Evolutionary conservation across 2,888 invertebrate genomes (phyloP).

Genomic region (Drosophila lacicola): DNA sequence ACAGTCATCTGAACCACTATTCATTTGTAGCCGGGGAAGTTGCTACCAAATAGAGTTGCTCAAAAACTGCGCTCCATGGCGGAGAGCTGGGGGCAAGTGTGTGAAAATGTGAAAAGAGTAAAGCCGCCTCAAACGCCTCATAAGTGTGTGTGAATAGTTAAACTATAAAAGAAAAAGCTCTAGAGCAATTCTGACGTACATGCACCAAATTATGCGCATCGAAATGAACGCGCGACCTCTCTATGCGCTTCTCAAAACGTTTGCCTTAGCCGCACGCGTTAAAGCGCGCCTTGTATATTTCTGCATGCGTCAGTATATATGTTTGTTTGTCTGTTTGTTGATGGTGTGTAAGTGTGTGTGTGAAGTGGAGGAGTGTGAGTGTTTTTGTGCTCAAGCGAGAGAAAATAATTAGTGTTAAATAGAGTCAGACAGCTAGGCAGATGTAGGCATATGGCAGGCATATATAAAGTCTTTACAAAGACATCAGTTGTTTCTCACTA

Average conservation of each 20-base stretch:
- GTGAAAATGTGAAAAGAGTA: conserved; percentile 12
- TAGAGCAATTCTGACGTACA: background rate
- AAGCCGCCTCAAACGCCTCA: conserved; percentile 5
- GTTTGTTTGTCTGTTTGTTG: background rate
- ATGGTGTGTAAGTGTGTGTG: conserved; percentile 3
- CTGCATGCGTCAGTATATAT: background rate
- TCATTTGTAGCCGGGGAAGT: conserved; percentile 85
- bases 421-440: conserved; percentile 79
- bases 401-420: conserved; percentile 42
- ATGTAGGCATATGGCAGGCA: conserved; percentile 80
- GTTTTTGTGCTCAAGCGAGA: conserved; percentile 47
- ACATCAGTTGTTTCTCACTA: conserved; percentile 75
- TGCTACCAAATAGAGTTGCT: conserved; percentile 83
- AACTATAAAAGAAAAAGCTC: too few species aligned
- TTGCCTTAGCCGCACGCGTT: too few species aligned
- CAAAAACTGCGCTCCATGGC: conserved; percentile 65
- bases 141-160: too few species aligned
- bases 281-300: too few species aligned
- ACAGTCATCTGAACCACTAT: conserved; percentile 79
- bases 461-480: conserved; percentile 79
- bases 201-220: too few species aligned
- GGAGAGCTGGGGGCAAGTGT: conserved; percentile 12
- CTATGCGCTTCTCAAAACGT: conserved; percentile 25
- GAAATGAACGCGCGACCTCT: background rate
- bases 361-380: conserved; percentile 7